Evolutionary conservation across 2,888 invertebrate genomes (phyloP), one percentile per base, ranked within the genome.

Genomic region (Dinocampus coccinellae): DNA sequence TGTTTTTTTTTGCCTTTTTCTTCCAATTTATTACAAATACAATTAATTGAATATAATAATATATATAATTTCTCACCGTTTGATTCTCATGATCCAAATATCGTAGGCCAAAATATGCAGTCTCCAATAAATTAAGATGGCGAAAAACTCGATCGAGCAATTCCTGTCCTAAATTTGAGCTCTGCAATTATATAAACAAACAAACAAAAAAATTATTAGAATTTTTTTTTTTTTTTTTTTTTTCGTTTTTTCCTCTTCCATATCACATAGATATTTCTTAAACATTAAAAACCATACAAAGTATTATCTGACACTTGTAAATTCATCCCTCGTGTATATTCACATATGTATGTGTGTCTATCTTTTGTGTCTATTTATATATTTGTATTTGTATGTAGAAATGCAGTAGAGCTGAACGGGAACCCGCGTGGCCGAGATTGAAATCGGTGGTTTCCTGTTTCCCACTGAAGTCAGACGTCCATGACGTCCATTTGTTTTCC

Each of bases 81-180:
- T 98, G 98, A 87, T 95, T 97, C 81, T 96, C 95, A 82, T 93
- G 92, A 88, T 98, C 97, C 74, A 98, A 91, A 87, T 94, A 98
- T 77, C 98, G 92, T 62, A 98, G 91, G 65, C 98, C 98, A 88
- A 98, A 98, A 89, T 98, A 98, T 76, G 97, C 96, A 65, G 97
- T 97, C 89, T 98, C 98, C 86, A 97, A 90, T 72, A 98, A 92
- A 89, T 98, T 97, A 81, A 98, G 91, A 87, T 97, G 96, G 80
- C 94, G 92, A 88, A 96, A 97, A 64, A 97, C 97, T 79, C 96
- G 94, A 87, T 98, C 97, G 85, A 98, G 89, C 78, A 98, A 89
- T 78, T 94, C 94, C 88, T 98, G 97, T 20, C 98, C 98, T 42
- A 92, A 91, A 85, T 93, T 94, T 86, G 95, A 95, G 88, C 95